Conservation (phyloP, 2,888 invertebrate genomes). For the Drosophila nr. fundita region DNA sequence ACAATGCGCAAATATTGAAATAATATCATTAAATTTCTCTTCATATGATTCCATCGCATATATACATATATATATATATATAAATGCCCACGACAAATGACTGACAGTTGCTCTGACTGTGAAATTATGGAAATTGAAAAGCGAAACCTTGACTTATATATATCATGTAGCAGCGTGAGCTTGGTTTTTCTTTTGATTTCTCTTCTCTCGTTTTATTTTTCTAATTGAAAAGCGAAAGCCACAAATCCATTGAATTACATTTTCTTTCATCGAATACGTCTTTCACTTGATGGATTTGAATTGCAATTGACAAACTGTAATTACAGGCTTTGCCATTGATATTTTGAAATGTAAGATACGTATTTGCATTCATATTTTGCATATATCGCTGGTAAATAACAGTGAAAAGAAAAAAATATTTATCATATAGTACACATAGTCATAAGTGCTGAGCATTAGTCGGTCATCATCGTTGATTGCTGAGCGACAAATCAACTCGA, state of each 20-base stretch:
- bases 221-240: slow-evolving; percentile 67
- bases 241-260: slow-evolving; percentile 47
- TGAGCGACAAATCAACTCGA: slow-evolving; percentile 54
- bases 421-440: slow-evolving; percentile 1
- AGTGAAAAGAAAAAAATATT: neutral
- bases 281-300: slow-evolving; percentile 28
- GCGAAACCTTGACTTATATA: slow-evolving; percentile 44
- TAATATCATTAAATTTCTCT: slow-evolving; percentile 66
- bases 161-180: neutral
- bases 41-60: slow-evolving; percentile 30
- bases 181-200: slow-evolving; percentile 37
- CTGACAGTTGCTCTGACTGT: slow-evolving; percentile 23
- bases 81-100: slow-evolving; percentile 28
- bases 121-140: slow-evolving; percentile 43
- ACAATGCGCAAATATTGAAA: slow-evolving; percentile 51
- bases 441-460: slow-evolving; percentile 38
- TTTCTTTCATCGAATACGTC: slow-evolving; percentile 30
- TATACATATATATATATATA: neutral
- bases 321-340: slow-evolving; percentile 14
- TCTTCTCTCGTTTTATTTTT: slow-evolving; percentile 2
- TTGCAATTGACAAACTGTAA: slow-evolving; percentile 27
- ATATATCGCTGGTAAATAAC: neutral
- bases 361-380: neutral
- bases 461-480: slow-evolving; percentile 43
- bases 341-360: slow-evolving; percentile 18